phyloP scores from a whole-genome alignment of 2,888 invertebrate genomes.

The Cosmia trapezina region DNA sequence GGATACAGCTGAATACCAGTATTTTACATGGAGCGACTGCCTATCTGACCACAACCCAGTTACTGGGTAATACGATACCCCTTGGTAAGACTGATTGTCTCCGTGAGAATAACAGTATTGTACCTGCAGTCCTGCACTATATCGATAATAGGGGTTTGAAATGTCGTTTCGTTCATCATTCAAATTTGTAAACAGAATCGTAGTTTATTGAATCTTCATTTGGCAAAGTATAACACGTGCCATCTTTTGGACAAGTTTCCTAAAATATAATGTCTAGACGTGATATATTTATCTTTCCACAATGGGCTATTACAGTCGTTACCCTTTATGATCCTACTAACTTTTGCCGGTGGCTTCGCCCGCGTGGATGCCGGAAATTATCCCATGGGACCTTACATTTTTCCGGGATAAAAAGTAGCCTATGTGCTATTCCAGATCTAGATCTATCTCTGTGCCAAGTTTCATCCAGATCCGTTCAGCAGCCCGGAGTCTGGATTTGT shows the following conservation, averaged over 20 bases:
- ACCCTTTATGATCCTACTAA: background rate
- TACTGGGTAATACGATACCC: too few species aligned
- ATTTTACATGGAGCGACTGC: too few species aligned
- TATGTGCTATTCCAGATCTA: too few species aligned
- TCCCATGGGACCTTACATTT: too few species aligned
- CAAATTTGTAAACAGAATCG: background rate
- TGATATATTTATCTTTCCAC: background rate
- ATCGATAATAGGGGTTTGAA: background rate
- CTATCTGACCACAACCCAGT: too few species aligned
- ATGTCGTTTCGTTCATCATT: background rate
- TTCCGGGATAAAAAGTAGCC: too few species aligned
- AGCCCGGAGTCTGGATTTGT: background rate
- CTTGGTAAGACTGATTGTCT: too few species aligned
- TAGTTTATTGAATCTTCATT: background rate
- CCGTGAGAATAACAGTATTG: background rate
- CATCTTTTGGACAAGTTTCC: conserved; percentile 22
- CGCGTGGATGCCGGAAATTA: too few species aligned
- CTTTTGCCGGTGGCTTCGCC: too few species aligned
- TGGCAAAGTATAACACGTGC: conserved; percentile 19
- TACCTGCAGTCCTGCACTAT: background rate
- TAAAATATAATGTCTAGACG: background rate
- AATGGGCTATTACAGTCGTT: background rate
- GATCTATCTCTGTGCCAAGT: too few species aligned
- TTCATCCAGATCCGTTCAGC: too few species aligned
- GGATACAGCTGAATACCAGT: too few species aligned